Base-by-base conservation (phyloP, 2,888 invertebrate genomes). In the Acrocyrtus sp. region DNA sequence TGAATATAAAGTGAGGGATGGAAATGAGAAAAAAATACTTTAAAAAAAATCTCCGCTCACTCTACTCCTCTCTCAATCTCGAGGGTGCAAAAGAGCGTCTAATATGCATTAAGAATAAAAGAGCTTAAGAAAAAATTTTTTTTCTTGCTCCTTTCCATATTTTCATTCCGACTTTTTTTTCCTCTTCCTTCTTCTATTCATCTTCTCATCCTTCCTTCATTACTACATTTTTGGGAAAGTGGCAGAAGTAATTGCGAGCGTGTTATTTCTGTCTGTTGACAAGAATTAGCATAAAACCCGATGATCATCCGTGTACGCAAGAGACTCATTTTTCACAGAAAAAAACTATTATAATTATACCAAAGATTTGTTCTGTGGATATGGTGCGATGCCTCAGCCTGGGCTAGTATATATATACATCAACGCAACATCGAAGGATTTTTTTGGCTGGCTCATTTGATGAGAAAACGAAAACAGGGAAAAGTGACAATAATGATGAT, bases 281-380 rank as follows among this genome's bases (percentile, higher is more conserved):
- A 65, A n/a, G 70, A 77, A 77, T 79, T 79, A 77, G 76, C 77
- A 79, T 77, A 76, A n/a, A n/a, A 76, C 74, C 76, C 57, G 51
- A 61, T 63, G 50, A 75, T 77, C 74, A 50, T 54, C 61, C 27
- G 26, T 53, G 65, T 68, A 70, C 78, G 70, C 78, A 69, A 29
- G 78, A 76, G 78, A 76, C 72, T 76, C 74, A 76, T 78, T 78
- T 76, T 69, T 78, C 76, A 76, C 61, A 53, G n/a, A n/a, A n/a
- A n/a, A n/a, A n/a, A n/a, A n/a, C n/a, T n/a, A n/a, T n/a, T n/a
- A n/a, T n/a, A n/a, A n/a, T n/a, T n/a, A n/a, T n/a, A n/a, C n/a
- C n/a, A n/a, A n/a, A n/a, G 21, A 47, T 47, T 19, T n/a, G n/a
- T n/a, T n/a, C n/a, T n/a, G n/a, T n/a, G n/a, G n/a, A n/a, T n/a